These are phyloP conservation scores for Zoanthus gigantus DNA, from an alignment of 92 coral and sea anemone species.

Conservation along the genomic window DNA sequence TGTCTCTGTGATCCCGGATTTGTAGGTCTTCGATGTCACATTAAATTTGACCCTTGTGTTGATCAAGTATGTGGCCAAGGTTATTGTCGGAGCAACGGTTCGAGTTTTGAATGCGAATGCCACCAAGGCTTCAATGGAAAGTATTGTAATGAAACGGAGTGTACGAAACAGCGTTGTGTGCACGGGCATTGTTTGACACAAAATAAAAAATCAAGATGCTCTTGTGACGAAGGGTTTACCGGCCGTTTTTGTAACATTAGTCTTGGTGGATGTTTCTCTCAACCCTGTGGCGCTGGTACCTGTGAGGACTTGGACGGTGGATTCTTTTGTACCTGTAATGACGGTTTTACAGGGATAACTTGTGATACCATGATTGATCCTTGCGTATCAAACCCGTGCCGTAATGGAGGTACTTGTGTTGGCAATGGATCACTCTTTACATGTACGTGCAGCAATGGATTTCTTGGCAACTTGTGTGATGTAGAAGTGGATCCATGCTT, in stretches of 20 bases:
- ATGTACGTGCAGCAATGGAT: constrained; percentile 76
- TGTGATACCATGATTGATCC: constrained; percentile 69
- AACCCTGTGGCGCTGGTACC: constrained; percentile 76
- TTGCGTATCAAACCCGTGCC: constrained; percentile 70
- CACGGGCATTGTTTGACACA: constrained; percentile 67
- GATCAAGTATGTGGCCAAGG: constrained; percentile 64
- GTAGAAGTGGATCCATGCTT: constrained; percentile 71
- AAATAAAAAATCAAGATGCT: constrained; percentile 52
- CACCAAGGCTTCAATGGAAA: constrained; percentile 65
- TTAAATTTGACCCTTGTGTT: constrained; percentile 39
- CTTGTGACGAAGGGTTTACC: constrained; percentile 62
- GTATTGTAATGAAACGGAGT: constrained; percentile 60
- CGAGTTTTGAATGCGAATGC: constrained; percentile 68
- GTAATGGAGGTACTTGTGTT: constrained; percentile 70
- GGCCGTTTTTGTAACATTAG: constrained; percentile 71
- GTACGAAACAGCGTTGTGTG: constrained; percentile 66
- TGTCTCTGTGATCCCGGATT: constrained; percentile 63
- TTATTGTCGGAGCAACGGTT: constrained; percentile 51
- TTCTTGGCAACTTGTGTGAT: constrained; percentile 78
- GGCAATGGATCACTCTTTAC: constrained; percentile 51
- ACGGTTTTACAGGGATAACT: constrained; percentile 74
- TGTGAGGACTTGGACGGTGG: constrained; percentile 64
- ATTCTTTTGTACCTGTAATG: constrained; percentile 73
- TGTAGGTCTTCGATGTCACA: constrained; percentile 65
- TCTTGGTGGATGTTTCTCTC: constrained; percentile 58